A percentile compares a stretch with the other conserved stretches of the same genome.
Conservation (phyloP, 1,140 invertebrate species). For the Drosophila gunungcola region DNA sequence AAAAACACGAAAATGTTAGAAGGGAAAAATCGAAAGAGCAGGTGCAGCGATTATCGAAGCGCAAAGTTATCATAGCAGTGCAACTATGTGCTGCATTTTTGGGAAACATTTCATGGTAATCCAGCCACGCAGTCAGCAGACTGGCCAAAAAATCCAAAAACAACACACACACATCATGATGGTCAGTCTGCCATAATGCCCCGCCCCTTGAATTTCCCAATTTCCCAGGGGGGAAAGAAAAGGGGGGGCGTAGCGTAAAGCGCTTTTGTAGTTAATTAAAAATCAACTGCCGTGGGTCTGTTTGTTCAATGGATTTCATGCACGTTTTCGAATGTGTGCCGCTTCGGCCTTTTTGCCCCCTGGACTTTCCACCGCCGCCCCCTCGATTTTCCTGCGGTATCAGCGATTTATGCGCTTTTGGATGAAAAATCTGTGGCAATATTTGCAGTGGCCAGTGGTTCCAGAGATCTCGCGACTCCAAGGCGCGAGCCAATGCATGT, state of each 20-base stretch:
- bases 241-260: conserved; percentile 63
- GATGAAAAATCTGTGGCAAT: conserved; percentile 79
- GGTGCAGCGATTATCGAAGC: conserved; percentile 79
- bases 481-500: conserved; percentile 48
- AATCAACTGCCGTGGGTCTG: conserved; percentile 84
- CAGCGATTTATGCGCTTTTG: conserved; percentile 84
- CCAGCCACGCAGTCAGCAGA: conserved; percentile 39
- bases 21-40: conserved; percentile 31
- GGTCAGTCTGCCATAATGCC: conserved; percentile 8
- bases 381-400: conserved; percentile 64
- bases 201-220: background rate
- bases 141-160: conserved; percentile 45
- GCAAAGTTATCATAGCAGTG: conserved; percentile 79
- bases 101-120: conserved; percentile 54
- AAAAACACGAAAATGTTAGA: conserved; percentile 41
- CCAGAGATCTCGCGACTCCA: conserved; percentile 35
- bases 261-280: conserved; percentile 85
- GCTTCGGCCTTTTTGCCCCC: conserved; percentile 11
- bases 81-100: conserved; percentile 28
- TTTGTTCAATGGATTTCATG: conserved; percentile 85
- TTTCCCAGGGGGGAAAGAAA: conserved; percentile 17
- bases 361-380: conserved; percentile 1
- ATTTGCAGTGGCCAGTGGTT: conserved; percentile 54
- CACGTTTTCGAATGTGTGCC: conserved; percentile 63
- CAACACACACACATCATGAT: conserved; percentile 28